Evolutionary conservation across 2,888 invertebrate genomes (phyloP).

Genomic region (Sinodicranocentrus sp.): DNA sequence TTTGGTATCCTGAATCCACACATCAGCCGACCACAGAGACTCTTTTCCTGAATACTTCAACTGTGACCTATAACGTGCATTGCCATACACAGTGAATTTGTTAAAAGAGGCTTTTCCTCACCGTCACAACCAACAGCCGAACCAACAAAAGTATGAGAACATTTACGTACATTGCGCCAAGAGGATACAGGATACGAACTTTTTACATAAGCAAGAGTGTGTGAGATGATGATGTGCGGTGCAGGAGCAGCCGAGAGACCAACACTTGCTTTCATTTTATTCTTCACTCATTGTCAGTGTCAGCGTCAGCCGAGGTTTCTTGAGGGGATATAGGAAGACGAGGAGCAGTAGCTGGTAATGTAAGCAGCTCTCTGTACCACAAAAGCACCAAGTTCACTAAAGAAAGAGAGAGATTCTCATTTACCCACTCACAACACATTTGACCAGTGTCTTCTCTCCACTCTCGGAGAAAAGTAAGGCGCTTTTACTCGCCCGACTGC

Average conservation of each 20-base stretch:
- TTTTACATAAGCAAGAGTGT: neutral
- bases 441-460: conserved; percentile 27
- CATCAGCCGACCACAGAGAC: neutral
- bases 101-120: conserved; percentile 24
- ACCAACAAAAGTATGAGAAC: neutral
- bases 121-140: neutral
- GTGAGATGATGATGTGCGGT: neutral
- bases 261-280: conserved; percentile 63
- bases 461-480: conserved; percentile 73
- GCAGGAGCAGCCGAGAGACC: conserved; percentile 29
- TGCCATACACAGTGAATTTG: neutral
- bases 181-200: conserved; percentile 21
- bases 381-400: neutral
- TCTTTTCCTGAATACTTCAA: conserved; percentile 11
- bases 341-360: neutral
- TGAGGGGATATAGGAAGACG: conserved; percentile 43
- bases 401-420: neutral
- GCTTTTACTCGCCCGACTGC: conserved; percentile 73
- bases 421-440: neutral
- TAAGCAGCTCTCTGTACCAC: neutral
- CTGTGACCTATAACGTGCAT: conserved; percentile 13
- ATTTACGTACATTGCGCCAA: neutral
- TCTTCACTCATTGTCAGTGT: conserved; percentile 59
- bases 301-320: conserved; percentile 44
- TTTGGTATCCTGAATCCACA: conserved; percentile 21